phyloP scores from a whole-genome alignment of 1,140 invertebrate species.

The Sarcophaga bullata region DNA sequence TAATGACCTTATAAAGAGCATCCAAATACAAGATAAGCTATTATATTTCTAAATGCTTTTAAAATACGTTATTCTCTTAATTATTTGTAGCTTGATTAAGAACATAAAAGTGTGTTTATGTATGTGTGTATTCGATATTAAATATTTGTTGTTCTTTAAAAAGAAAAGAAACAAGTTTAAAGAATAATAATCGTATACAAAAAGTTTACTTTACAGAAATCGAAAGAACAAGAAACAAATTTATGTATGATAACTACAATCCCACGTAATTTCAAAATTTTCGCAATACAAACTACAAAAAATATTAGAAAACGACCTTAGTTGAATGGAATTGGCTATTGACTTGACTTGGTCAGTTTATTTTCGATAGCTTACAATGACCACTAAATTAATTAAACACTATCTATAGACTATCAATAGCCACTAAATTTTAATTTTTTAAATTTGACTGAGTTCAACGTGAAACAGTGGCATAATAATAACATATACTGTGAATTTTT shows the following conservation, averaged over 20 bases:
- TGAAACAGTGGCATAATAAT: too few relatives aligned
- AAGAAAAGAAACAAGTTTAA: not conserved
- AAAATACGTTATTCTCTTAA: too few relatives aligned
- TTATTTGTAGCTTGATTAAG: not conserved
- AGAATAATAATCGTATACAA: not conserved
- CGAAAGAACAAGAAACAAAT: not conserved
- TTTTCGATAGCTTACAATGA: not conserved
- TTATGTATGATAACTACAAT: not conserved
- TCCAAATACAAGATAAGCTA: too few relatives aligned
- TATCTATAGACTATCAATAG: too few relatives aligned
- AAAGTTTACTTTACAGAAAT: too few relatives aligned
- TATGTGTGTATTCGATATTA: too few relatives aligned
- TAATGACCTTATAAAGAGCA: too few relatives aligned
- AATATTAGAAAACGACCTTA: not conserved
- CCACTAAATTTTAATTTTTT: too few relatives aligned
- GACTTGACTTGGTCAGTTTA: conserved; percentile 3
- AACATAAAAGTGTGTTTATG: not conserved
- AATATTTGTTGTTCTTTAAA: not conserved
- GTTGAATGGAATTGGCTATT: not conserved
- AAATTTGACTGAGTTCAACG: too few relatives aligned
- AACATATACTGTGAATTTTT: too few relatives aligned
- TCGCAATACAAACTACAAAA: not conserved
- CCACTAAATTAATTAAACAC: not conserved
- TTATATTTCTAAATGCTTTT: too few relatives aligned
- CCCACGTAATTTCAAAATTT: not conserved